Base-by-base conservation (phyloP, 2,113 vertebrate species). In the Gavia stellata region DNA sequence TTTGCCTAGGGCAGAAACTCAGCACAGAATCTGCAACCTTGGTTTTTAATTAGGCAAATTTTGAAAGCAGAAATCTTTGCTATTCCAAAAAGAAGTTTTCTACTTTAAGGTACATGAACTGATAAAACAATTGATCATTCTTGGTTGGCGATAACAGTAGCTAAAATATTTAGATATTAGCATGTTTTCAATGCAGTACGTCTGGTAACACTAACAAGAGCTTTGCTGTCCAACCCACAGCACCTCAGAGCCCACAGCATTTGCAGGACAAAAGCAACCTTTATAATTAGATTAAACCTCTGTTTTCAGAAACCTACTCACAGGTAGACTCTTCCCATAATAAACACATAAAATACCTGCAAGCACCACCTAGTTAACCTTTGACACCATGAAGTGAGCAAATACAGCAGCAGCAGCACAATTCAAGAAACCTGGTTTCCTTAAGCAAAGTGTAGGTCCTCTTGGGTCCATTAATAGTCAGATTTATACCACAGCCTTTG, bases 21-120 rank as follows among this genome's bases (percentile, higher is more conserved):
- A 94, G 89, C 62, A 75, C 70, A 96, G 86, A 80, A 95, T 44
- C 77, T 72, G 70, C 89, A 94, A 95, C 92, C 81, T 45, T 75
- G 62, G 73, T 95, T 97, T 95, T 95, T 96, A 96, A 96, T 94
- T 96, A 97, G 89, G 44, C 45, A 95, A 85, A 95, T 95, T 97
- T 63, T 91, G 84, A 95, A 96, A 96, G 92, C 73, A 94, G 91
- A 95, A 91, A 55, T 79, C 65, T 82, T 75, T 19, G n/a, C 44
- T 88, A 81, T 56, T 92, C 86, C 44, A 89, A 85, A 95, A 89
- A 68, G 47, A 80, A 86, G n/a, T 91, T 72, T 90, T 71, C 58
- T 53, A 56, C 45, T 94, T 84, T 14, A 91, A 85, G 49, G 53
- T 49, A 75, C 14, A 38, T 10, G 55, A 80, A 45, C 29, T 50